A percentile compares a stretch with the other conserved stretches of the same genome.
These are phyloP conservation scores for Manis javanica DNA, from an alignment of 2,797 vertebrate genomes.

Conservation along the genomic window DNA sequence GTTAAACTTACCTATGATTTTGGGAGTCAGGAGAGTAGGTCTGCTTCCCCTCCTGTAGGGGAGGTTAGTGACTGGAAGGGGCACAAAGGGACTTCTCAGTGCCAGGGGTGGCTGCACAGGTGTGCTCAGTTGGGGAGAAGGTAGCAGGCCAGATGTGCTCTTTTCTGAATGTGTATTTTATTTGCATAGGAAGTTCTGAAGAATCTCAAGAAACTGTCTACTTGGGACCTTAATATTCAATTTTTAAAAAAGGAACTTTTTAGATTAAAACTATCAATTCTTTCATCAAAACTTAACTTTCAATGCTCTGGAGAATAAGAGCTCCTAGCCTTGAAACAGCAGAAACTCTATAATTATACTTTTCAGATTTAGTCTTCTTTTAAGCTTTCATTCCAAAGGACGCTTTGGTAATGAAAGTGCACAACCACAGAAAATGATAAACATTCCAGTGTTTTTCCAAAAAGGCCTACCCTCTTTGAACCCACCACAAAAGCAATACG, in stretches of 20 bases:
- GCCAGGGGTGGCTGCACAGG: background rate
- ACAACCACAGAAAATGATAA: background rate
- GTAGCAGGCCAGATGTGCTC: background rate
- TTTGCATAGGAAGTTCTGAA: background rate
- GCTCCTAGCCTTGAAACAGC: background rate
- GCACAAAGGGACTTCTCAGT: background rate
- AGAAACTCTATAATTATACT: background rate
- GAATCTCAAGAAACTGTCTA: background rate
- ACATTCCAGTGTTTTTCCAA: background rate
- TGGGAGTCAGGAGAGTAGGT: background rate
- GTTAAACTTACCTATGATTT: background rate
- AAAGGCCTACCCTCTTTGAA: background rate
- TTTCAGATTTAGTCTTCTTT: background rate
- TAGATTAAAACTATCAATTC: background rate
- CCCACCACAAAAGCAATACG: background rate
- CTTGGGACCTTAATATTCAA: background rate
- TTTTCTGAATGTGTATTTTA: background rate
- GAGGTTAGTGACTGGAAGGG: background rate
- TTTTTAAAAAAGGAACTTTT: background rate
- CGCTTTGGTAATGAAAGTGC: background rate
- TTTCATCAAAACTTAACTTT: background rate
- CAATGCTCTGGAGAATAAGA: slow-evolving; percentile 1
- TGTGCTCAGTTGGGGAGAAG: too few species aligned
- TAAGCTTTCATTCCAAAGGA: slow-evolving; percentile 22
- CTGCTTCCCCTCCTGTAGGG: background rate